Evolutionary conservation across 2,113 vertebrate species (phyloP), one percentile per base, ranked within the genome.

Genomic region (Odocoileus hemionus): DNA sequence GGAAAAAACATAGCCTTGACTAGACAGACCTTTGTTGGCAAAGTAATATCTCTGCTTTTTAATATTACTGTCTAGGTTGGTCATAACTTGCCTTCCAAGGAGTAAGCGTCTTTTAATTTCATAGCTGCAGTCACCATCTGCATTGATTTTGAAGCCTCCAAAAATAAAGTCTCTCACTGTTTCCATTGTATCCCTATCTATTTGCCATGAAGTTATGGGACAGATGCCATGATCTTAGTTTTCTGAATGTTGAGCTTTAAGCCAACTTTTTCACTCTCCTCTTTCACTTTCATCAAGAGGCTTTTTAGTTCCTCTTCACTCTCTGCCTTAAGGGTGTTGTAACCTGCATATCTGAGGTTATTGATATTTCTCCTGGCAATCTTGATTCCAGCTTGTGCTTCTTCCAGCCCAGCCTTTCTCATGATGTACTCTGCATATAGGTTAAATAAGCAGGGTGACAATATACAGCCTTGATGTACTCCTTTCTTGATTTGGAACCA

Each of bases 1-100:
- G 33, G 64, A 33, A 67, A 67, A 67, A 67, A 33, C 33, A 67
- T 36, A 67, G 33, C 33, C 64, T 67, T 67, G 4, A n/a, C 16
- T n/a, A 67, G 64, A n/a, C 0, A 0, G 33, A 67, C 64, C 16
- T n/a, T 67, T 67, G 33, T 67, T 19, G 33, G 33, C 2, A 4
- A 67, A 19, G 64, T 67, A 67, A n/a, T 67, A 17, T n/a, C 64
- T 67, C 64, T 67, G 33, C 16, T 36, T 67, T 67, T 67, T 67
- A 67, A 67, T 67, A 67, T 36, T 67, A 17, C 64, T 36, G 64
- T 19, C 16, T 67, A 67, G 16, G 8, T 67, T 67, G 7, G 64
- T 67, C 64, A 67, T 67, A n/a, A n/a, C 64, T n/a, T 67, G 19
- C 10, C 64, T 67, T 19, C 64, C 64, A 19, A 67, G 64, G 33